Conservation (phyloP, 1,140 invertebrate species). For the Drosophila subobscura region DNA sequence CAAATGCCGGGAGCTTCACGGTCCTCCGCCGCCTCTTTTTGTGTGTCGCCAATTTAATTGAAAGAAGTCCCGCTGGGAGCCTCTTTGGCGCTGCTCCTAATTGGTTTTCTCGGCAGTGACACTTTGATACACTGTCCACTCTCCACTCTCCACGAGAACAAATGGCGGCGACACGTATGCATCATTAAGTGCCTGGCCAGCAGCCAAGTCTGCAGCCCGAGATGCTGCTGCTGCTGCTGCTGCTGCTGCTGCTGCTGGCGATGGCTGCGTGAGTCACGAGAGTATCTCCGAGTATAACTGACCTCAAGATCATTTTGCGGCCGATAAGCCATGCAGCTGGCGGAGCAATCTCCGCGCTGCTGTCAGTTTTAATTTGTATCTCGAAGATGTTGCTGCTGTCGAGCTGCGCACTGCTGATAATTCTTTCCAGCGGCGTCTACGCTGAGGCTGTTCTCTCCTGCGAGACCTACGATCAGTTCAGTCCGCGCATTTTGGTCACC, state of each 20-base stretch:
- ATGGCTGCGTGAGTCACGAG: too few relatives aligned
- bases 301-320: too few relatives aligned
- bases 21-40: slow-evolving; percentile 34
- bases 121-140: slow-evolving; percentile 39
- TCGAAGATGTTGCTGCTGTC: too few relatives aligned
- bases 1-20: slow-evolving; percentile 22
- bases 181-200: slow-evolving; percentile 66
- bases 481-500: slow-evolving; percentile 15
- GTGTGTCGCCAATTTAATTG: slow-evolving; percentile 43
- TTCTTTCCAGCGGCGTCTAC: too few relatives aligned
- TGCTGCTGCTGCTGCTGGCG: too few relatives aligned
- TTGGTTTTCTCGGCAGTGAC: slow-evolving; percentile 54
- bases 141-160: slow-evolving; percentile 18
- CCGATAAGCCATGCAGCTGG: too few relatives aligned
- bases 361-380: too few relatives aligned
- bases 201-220: slow-evolving; percentile 38
- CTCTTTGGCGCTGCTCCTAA: slow-evolving; percentile 69
- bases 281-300: too few relatives aligned
- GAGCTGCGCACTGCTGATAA: too few relatives aligned
- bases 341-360: too few relatives aligned
- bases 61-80: slow-evolving; percentile 40
- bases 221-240: too few relatives aligned
- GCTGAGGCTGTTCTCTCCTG: too few relatives aligned
- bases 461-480: slow-evolving; percentile 1
- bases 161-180: slow-evolving; percentile 70